Evolutionary conservation across 2,888 invertebrate species (phyloP).

Genomic region (Agrochola litura): DNA sequence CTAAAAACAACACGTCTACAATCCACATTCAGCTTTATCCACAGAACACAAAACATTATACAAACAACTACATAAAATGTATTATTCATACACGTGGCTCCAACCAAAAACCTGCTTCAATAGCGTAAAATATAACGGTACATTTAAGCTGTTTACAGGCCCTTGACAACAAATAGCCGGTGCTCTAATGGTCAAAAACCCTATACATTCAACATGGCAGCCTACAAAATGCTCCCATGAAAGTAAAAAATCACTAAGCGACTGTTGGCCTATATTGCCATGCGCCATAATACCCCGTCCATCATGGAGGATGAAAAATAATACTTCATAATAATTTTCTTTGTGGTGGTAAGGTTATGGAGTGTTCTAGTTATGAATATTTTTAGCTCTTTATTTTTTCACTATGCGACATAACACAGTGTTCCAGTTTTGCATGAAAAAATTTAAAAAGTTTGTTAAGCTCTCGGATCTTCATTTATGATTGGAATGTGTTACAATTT

Average conservation of each 20-base stretch:
- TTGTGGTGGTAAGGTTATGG: constrained; percentile 57
- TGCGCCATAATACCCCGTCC: constrained; percentile 69
- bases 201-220: constrained; percentile 52
- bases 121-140: constrained; percentile 29
- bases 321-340: constrained; percentile 79
- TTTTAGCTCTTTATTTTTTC: background rate
- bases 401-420: background rate
- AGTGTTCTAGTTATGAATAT: background rate
- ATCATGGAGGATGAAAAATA: constrained; percentile 78
- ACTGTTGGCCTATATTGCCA: constrained; percentile 50
- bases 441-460: no score
- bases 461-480: background rate
- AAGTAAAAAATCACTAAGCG: constrained; percentile 58
- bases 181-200: constrained; percentile 42
- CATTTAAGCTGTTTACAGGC: constrained; percentile 31
- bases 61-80: constrained; percentile 18
- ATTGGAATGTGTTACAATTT: background rate
- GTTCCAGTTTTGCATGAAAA: background rate
- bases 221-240: constrained; percentile 52
- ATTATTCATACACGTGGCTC: constrained; percentile 23
- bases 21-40: background rate
- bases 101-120: constrained; percentile 22
- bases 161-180: constrained; percentile 38
- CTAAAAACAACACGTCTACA: background rate
- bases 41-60: constrained; percentile 1